phyloP scores from a whole-genome alignment of 23 tunicate species.

The Botrylloides violaceus region DNA sequence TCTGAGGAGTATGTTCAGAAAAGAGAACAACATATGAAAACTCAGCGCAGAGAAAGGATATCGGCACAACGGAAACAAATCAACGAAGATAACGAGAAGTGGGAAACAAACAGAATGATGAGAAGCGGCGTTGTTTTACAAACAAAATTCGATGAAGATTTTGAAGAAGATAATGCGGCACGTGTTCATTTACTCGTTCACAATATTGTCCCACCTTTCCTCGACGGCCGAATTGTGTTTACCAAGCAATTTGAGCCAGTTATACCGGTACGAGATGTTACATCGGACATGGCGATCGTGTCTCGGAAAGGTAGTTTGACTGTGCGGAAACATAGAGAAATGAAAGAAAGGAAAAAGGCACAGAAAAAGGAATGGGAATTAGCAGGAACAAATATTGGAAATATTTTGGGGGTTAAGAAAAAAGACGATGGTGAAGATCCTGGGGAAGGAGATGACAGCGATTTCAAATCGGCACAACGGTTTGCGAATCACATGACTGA shows the following conservation, averaged over 20 bases:
- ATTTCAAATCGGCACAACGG: constrained; percentile 76
- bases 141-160: constrained; percentile 80
- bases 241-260: constrained; percentile 99
- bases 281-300: constrained; percentile 99
- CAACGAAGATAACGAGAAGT: constrained; percentile 96
- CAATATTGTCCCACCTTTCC: constrained; percentile 96
- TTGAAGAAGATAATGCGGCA: constrained; percentile 94
- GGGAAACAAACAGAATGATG: constrained; percentile 98
- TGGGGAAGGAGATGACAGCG: constrained; percentile 50
- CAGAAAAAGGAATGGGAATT: constrained; percentile 98
- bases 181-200: constrained; percentile 97
- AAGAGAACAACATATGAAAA: constrained; percentile 90
- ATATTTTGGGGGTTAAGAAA: constrained; percentile 88
- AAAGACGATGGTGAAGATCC: constrained; percentile 85
- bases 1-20: constrained; percentile 90
- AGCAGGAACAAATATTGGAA: constrained; percentile 94
- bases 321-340: constrained; percentile 83
- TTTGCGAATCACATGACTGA: constrained; percentile 93
- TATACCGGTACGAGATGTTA: constrained; percentile 93
- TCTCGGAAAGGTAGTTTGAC: constrained; percentile 72
- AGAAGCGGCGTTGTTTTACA: constrained; percentile 94
- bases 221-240: constrained; percentile 95
- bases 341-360: constrained; percentile 88
- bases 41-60: constrained; percentile 70
- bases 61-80: constrained; percentile 93